phyloP scores from a whole-genome alignment of 2,113 vertebrate genomes.

The Perca schrenkii region DNA sequence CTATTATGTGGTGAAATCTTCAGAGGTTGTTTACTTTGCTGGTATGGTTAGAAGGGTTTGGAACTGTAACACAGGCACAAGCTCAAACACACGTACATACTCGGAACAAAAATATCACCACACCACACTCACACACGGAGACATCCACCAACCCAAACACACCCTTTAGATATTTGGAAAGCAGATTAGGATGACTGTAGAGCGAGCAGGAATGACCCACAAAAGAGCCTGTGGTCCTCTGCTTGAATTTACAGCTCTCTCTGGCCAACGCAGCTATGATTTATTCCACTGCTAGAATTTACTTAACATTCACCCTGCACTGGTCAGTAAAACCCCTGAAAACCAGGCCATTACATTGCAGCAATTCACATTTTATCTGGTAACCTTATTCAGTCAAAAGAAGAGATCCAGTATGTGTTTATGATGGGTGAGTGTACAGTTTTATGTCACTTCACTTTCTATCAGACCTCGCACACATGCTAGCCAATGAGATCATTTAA shows the following conservation, averaged over 20 bases:
- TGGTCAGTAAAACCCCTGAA: neutral
- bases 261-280: conserved; percentile 28
- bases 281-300: neutral
- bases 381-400: neutral
- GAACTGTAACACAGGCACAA: conserved; percentile 32
- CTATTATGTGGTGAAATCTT: conserved; percentile 61
- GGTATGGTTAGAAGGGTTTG: conserved; percentile 63
- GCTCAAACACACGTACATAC: conserved; percentile 19
- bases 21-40: conserved; percentile 53
- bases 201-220: conserved; percentile 67
- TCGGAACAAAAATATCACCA: conserved; percentile 50
- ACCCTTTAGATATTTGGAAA: conserved; percentile 57
- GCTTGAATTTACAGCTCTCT: conserved; percentile 44
- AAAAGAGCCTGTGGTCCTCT: conserved; percentile 62
- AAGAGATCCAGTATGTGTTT: neutral
- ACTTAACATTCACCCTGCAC: neutral
- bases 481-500: neutral
- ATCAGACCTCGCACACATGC: neutral
- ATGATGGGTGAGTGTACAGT: neutral
- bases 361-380: neutral
- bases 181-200: conserved; percentile 61
- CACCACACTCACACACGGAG: conserved; percentile 40
- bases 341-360: neutral
- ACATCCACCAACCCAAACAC: conserved; percentile 36
- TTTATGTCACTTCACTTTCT: neutral